phyloP scores from a whole-genome alignment of 1,140 invertebrate species.

The Aphidius gifuensis region DNA sequence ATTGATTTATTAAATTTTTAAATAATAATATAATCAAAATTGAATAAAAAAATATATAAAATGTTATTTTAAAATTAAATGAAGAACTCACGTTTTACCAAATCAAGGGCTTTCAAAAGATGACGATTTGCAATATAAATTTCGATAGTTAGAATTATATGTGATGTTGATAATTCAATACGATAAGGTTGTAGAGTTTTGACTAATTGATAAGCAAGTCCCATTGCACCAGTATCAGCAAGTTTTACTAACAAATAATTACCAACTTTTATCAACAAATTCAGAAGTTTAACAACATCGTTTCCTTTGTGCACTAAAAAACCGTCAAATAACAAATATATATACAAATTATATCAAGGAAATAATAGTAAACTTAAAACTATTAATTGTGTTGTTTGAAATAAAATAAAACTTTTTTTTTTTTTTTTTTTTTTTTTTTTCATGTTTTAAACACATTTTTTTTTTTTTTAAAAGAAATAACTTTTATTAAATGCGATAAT shows the following conservation, averaged over 20 bases:
- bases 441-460: no score
- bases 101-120: constrained; percentile 32
- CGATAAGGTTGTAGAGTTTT: constrained; percentile 22
- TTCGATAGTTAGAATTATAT: constrained; percentile 34
- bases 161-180: constrained; percentile 21
- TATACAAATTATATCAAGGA: constrained; percentile 22
- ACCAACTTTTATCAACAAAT: constrained; percentile 30
- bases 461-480: no score
- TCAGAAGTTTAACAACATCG: not conserved
- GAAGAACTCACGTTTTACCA: constrained; percentile 38
- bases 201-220: constrained; percentile 34
- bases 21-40: constrained; percentile 24
- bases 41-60: constrained; percentile 1
- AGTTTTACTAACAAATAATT: constrained; percentile 31
- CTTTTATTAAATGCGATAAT: no score
- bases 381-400: not conserved
- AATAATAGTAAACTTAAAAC: not conserved
- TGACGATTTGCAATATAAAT: constrained; percentile 41
- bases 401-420: not conserved
- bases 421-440: not conserved
- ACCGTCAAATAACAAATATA: constrained; percentile 22
- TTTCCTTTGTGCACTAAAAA: constrained; percentile 30
- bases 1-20: constrained; percentile 26
- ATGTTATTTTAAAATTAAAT: constrained; percentile 1
- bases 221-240: constrained; percentile 31